Conservation (phyloP, 92 coral and sea anemone genomes). For the Umimayanthus chanpuru region DNA sequence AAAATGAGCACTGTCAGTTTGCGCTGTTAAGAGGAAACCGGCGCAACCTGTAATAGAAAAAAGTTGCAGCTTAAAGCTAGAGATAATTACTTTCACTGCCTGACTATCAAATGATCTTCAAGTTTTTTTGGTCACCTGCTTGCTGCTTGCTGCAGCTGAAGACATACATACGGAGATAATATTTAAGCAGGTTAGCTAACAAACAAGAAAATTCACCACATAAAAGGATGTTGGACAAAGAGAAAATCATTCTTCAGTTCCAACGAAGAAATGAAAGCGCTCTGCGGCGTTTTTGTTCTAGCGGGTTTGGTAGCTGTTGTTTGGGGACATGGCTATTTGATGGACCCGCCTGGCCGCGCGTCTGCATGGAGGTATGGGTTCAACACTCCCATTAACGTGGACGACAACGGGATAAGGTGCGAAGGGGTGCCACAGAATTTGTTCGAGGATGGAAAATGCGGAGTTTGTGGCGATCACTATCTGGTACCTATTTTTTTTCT, state of each 20-base stretch:
- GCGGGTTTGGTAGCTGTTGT: background rate
- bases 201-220: background rate
- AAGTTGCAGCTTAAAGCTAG: background rate
- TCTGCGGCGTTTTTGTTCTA: background rate
- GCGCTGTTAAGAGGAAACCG: no score
- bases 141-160: slow-evolving; percentile 9
- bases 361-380: slow-evolving; percentile 15
- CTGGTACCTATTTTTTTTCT: background rate
- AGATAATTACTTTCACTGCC: no score
- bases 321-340: background rate
- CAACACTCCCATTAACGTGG: background rate
- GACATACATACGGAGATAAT: background rate
- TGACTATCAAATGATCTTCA: background rate
- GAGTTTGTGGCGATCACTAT: slow-evolving; percentile 9
- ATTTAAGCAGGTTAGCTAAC: background rate
- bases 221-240: background rate
- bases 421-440: background rate
- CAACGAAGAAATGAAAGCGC: background rate
- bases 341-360: background rate
- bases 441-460: slow-evolving; percentile 2
- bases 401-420: background rate
- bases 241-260: background rate
- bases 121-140: background rate
- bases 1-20: no score
- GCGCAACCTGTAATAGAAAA: background rate